phyloP scores from a whole-genome alignment of 2,113 vertebrate genomes.

The Guaruba guarouba region DNA sequence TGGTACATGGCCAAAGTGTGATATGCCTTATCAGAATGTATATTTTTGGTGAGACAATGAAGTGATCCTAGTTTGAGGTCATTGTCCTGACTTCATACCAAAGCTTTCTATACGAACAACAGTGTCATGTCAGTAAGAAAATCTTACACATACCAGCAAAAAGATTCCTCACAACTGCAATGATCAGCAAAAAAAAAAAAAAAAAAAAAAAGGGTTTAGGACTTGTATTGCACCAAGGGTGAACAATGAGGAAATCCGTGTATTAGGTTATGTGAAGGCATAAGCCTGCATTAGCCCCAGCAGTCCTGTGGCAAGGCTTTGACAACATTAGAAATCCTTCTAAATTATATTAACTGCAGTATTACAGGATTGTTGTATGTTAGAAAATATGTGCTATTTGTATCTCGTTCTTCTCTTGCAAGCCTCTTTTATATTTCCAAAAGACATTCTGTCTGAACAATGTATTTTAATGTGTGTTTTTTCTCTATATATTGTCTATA shows the following conservation, averaged over 20 bases:
- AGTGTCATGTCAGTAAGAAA: background rate
- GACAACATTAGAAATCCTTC: background rate
- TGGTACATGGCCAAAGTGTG: background rate
- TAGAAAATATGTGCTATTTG: background rate
- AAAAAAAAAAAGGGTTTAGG: background rate
- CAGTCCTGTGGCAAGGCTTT: background rate
- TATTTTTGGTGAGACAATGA: background rate
- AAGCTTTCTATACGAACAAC: background rate
- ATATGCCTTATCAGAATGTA: background rate
- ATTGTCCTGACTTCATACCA: background rate
- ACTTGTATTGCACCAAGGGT: constrained; percentile 42
- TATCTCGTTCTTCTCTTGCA: background rate
- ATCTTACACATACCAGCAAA: background rate
- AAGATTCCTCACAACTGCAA: constrained; percentile 14
- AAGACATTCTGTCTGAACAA: background rate
- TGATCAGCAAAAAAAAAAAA: constrained; percentile 10
- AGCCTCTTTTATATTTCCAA: background rate
- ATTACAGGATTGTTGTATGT: background rate
- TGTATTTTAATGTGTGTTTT: background rate
- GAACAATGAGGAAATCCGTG: background rate
- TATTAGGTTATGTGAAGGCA: background rate
- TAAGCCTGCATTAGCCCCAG: background rate
- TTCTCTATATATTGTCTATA: background rate
- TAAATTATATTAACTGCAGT: background rate
- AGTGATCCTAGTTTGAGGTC: background rate